Percentiles rank a stretch among this genome's conserved stretches.
Conservation (phyloP, 2,888 invertebrate genomes). For the Meghimatium bilineatum region DNA sequence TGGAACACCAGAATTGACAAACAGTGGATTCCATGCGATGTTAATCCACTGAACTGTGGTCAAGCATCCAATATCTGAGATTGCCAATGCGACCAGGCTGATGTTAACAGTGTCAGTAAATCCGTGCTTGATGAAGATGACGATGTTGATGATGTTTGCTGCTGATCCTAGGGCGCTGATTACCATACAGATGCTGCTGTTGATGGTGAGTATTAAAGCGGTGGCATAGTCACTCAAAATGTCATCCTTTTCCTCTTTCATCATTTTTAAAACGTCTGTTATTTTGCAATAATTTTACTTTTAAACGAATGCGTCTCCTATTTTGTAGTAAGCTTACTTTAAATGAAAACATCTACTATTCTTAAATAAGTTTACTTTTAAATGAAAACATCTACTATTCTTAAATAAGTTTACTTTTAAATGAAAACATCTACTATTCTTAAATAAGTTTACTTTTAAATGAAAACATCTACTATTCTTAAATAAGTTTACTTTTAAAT, state of each 20-base stretch:
- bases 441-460: no score
- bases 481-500: no score
- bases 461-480: no score
- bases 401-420: no score
- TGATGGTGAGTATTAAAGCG: background rate
- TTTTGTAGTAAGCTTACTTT: no score
- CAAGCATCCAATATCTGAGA: slow-evolving; percentile 1
- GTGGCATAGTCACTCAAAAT: background rate
- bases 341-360: no score
- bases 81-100: background rate
- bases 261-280: background rate
- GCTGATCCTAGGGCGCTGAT: slow-evolving; percentile 2
- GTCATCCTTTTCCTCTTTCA: background rate
- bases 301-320: no score
- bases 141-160: background rate
- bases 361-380: no score
- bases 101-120: slow-evolving; percentile 3
- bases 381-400: no score
- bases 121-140: background rate
- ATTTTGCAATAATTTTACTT: no score
- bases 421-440: no score
- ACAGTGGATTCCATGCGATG: background rate
- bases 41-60: background rate
- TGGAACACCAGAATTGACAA: background rate
- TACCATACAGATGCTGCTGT: background rate